Base-by-base conservation (phyloP, 1,140 invertebrate species). In the Eumaeus atala region DNA sequence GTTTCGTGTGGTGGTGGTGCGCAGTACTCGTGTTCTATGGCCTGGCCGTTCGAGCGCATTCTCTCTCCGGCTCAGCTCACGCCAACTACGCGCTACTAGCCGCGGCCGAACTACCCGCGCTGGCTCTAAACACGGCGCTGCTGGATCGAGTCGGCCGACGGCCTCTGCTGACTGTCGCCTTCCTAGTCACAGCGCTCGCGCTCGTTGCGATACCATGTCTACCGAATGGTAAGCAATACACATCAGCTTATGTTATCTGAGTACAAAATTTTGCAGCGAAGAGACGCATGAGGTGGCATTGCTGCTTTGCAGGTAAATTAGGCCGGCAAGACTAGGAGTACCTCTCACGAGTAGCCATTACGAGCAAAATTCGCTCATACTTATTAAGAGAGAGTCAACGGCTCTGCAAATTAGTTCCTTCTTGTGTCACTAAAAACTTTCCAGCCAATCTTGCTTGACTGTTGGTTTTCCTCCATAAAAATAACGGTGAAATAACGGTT, bases 1-100 rank as follows among this genome's bases (percentile, higher is more conserved):
- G 80, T 65, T 78, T 71, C 67, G 73, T 64, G 63, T 84, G 80
- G 81, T 84, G 81, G 78, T 48, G 66, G 51, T 76, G 69, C 1
- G 77, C 73, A 0, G 78, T 84, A 56, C 77, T 84, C 67, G 80
- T 84, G 66, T 82, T 82, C 71, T 84, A 82, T 69, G 80, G 78
- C 44, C 68, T 84, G 60, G 81, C 81, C n/a, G 81, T 79, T 50
- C 67, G 64, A 36, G 67, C 77, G 59, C 75, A 77, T 58, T 68
- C 73, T 44, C 67, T 84, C 54, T 63, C 69, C 3, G 78, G 78
- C 51, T 72, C 72, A 0, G 56, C 70, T 58, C 81, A 84, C 61
- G 71, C 61, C 55, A 82, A 74, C 56, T 84, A 80, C 76, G 80
- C 73, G 48, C 67, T 84, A 62, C 57, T 84, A 58, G 74, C 80